Evolutionary conservation across 2,113 vertebrate species (phyloP).

Genomic region (Bostrychus sinensis): DNA sequence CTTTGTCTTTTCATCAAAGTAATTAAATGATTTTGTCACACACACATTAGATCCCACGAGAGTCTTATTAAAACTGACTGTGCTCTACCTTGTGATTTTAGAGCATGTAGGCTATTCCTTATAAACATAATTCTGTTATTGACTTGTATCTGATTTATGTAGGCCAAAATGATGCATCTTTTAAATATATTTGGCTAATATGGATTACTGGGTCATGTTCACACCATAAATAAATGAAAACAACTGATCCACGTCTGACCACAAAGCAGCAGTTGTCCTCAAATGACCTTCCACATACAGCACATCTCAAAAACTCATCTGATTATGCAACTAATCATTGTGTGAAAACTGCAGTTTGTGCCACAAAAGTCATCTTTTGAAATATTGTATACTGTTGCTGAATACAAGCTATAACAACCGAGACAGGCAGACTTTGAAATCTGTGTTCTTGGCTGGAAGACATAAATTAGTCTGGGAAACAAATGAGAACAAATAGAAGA

Average conservation of each 20-base stretch:
- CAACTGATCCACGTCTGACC: background rate
- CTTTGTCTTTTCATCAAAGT: no score
- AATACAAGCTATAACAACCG: constrained; percentile 22
- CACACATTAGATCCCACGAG: no score
- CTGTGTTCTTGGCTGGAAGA: constrained; percentile 21
- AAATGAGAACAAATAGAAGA: constrained; percentile 40
- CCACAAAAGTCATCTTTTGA: constrained; percentile 14
- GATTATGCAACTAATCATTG: constrained; percentile 17
- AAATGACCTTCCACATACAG: constrained; percentile 14
- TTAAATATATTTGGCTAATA: constrained; percentile 3
- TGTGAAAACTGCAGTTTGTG: constrained; percentile 16
- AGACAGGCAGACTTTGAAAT: constrained; percentile 20
- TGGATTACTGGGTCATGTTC: background rate
- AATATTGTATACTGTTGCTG: constrained; percentile 19
- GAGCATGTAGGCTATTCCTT: no score
- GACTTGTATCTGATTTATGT: no score
- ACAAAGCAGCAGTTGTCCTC: background rate
- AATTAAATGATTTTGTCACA: no score
- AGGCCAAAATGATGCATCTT: no score
- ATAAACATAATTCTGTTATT: no score
- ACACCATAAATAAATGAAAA: constrained; percentile 5
- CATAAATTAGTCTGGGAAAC: constrained; percentile 43
- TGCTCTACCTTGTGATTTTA: no score
- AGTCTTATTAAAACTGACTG: no score
- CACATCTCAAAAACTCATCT: background rate